Conservation (phyloP, 1,140 invertebrate species). For the Bemisia tabaci region DNA sequence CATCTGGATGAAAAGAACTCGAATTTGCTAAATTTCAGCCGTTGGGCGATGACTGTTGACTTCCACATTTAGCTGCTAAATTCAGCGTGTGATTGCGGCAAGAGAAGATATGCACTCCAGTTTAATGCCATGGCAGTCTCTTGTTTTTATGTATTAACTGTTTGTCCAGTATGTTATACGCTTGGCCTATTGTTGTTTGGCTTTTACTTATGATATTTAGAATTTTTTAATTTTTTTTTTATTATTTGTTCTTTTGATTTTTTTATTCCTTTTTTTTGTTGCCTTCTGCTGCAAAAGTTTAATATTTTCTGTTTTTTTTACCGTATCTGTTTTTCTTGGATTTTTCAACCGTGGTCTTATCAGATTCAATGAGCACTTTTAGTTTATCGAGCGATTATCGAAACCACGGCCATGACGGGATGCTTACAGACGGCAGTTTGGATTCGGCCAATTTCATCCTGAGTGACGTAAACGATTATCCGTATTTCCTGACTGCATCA, state of each 20-base stretch:
- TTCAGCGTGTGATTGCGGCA: too few relatives aligned
- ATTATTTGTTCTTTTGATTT: constrained; percentile 14
- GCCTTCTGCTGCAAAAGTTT: too few relatives aligned
- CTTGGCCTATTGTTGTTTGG: constrained; percentile 6
- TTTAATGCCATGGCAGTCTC: too few relatives aligned
- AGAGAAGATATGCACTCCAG: too few relatives aligned
- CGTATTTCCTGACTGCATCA: not conserved
- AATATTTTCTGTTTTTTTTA: too few relatives aligned
- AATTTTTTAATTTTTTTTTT: constrained; percentile 8
- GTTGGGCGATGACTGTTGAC: too few relatives aligned
- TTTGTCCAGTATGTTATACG: too few relatives aligned
- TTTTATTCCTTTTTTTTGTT: constrained; percentile 13
- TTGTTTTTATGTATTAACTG: too few relatives aligned
- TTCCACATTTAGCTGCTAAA: too few relatives aligned
- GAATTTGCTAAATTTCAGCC: too few relatives aligned
- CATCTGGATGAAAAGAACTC: too few relatives aligned
- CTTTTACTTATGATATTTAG: constrained; percentile 5
- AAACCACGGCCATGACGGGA: constrained; percentile 8
- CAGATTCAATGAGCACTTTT: constrained; percentile 23
- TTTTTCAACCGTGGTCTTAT: constrained; percentile 13
- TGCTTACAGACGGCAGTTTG: constrained; percentile 9
- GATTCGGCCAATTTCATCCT: constrained; percentile 9
- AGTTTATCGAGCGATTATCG: constrained; percentile 18
- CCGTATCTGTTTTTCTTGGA: constrained; percentile 10
- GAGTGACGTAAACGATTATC: constrained; percentile 2